phyloP scores from a whole-genome alignment of 2,113 vertebrate genomes.

The Ancistrus triradiatus region DNA sequence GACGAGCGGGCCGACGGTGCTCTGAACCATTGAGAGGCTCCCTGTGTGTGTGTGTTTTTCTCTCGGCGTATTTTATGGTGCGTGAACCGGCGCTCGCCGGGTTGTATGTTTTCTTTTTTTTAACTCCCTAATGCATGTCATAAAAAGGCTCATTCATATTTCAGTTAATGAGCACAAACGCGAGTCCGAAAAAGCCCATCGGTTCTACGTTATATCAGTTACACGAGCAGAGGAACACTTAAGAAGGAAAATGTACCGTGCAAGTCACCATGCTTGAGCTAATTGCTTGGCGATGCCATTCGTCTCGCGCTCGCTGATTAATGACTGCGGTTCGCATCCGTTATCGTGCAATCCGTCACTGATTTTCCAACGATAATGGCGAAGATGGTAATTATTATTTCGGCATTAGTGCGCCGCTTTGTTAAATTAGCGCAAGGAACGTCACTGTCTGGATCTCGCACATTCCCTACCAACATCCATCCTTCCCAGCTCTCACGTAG shows the following conservation, averaged over 20 bases:
- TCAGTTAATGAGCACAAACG: conserved; percentile 17
- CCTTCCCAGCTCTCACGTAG: too few species aligned
- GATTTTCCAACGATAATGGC: background rate
- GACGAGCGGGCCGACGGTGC: conserved; percentile 54
- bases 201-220: background rate
- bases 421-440: too few species aligned
- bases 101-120: background rate
- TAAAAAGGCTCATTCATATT: conserved; percentile 1
- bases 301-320: too few species aligned
- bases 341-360: background rate
- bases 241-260: background rate
- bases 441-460: too few species aligned
- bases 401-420: conserved; percentile 2
- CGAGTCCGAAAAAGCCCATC: background rate
- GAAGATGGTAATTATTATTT: conserved; percentile 7
- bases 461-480: too few species aligned
- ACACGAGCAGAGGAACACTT: too few species aligned
- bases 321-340: background rate
- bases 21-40: conserved; percentile 50
- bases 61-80: conserved; percentile 9
- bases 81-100: background rate
- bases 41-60: conserved; percentile 2
- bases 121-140: background rate
- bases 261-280: background rate
- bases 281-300: conserved; percentile 5